A percentile compares a stretch with the other conserved stretches of the same genome.
These are phyloP conservation scores for Drosophila kokeensis DNA, from an alignment of 2,888 invertebrate species.

Conservation along the genomic window DNA sequence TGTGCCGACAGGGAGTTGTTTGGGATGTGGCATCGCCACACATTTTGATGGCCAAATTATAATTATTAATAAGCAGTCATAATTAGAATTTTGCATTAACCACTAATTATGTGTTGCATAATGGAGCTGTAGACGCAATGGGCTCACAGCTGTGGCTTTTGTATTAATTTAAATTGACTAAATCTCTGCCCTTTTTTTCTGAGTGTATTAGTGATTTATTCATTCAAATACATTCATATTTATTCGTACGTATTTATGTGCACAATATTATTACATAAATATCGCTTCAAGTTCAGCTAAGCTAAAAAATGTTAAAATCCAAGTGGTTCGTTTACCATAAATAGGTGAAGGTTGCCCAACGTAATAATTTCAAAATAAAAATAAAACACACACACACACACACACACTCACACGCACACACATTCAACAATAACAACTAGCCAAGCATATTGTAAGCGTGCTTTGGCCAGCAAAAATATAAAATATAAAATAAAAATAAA, in stretches of 20 bases:
- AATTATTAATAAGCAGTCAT: constrained; percentile 63
- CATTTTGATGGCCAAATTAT: constrained; percentile 42
- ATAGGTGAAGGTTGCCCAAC: constrained; percentile 73
- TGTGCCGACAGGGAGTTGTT: constrained; percentile 8
- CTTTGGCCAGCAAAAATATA: constrained; percentile 30
- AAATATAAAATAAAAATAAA: constrained; percentile 14
- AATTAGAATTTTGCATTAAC: constrained; percentile 66
- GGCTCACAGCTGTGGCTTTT: background rate
- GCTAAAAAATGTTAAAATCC: constrained; percentile 7
- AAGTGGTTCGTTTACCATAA: constrained; percentile 35
- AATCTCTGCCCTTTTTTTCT: background rate
- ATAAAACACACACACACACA: constrained; percentile 6
- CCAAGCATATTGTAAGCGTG: constrained; percentile 26
- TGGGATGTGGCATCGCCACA: constrained; percentile 6
- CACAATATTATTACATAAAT: background rate
- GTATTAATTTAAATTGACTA: background rate
- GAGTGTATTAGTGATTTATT: background rate
- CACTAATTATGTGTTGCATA: constrained; percentile 62
- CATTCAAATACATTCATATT: background rate
- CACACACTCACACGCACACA: background rate
- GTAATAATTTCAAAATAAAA: constrained; percentile 66
- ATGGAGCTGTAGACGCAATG: constrained; percentile 39
- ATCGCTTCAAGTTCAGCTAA: constrained; percentile 8
- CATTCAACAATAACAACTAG: constrained; percentile 28
- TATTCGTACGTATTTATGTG: background rate